Base-by-base conservation (phyloP, 92 coral and sea anemone species). In the Pocillopora meandrina region DNA sequence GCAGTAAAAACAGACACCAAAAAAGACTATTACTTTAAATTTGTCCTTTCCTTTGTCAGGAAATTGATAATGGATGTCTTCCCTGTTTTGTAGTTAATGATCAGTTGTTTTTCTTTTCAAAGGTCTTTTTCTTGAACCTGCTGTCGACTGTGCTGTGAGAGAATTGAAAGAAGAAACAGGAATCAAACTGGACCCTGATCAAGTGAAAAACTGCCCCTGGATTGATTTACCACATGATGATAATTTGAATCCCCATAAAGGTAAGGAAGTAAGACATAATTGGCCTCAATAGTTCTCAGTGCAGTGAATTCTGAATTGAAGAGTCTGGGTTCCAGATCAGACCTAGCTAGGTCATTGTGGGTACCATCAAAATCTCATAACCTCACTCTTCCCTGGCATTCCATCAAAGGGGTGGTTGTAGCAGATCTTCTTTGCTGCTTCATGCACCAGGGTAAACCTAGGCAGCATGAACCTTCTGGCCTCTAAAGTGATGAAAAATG, bases 141-240 rank as follows among this genome's bases (percentile, higher is more conserved):
- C 99, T 11, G 88, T 88, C 12, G 98, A 97, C 56, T 95, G 98
- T 82, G 99, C 99, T 1, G 98, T 90, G 72, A 83, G 99, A 60
- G 99, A 97, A 79, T 82, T 97, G 72, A 86, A 91, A 31, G 99
- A 97, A 82, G 99, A 97, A 72, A 94, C 98, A 77, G 98, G 98
- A 16, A 91, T 97, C 70, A 88, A 88, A 84, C 85, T 97, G 76
- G 94, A 95, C 61, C 76, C 89, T 26, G 80, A 75, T 84, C 89
- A 92, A 66, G 74, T 97, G 20, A 88, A 87, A 19, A 84, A 84
- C 17, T 76, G 81, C 7, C 91, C 97, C 3, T 93, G 79, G 72
- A 81, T 95, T 67, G 97, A 97, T 71, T 57, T 97, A 84, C 91
- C 84, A 19, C 98, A 95, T 81, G 86, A 74, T 36, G 95, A 92